Evolutionary conservation across 2,888 invertebrate genomes (phyloP).

Genomic region (Tipula confusa): DNA sequence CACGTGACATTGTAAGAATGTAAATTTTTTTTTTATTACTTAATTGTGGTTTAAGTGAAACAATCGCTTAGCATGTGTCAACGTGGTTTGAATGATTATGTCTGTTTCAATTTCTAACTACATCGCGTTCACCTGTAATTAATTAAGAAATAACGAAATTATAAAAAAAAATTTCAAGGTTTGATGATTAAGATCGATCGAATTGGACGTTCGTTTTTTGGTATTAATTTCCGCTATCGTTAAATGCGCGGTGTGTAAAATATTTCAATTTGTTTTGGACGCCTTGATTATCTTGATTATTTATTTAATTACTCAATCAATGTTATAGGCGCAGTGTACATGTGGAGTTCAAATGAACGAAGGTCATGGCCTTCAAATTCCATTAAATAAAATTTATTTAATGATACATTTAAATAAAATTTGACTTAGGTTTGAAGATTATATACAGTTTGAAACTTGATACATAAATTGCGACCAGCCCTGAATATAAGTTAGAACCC

Average conservation of each 20-base stretch:
- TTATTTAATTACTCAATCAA: too few relatives aligned
- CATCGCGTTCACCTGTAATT: background rate
- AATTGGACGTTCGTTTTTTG: background rate
- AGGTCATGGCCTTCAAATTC: too few relatives aligned
- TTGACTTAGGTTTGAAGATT: too few relatives aligned
- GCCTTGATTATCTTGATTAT: too few relatives aligned
- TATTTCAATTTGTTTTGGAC: background rate
- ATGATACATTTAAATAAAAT: too few relatives aligned
- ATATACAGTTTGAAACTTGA: too few relatives aligned
- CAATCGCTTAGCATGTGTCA: background rate
- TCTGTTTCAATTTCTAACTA: background rate
- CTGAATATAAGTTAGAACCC: too few relatives aligned
- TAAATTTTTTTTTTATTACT: background rate
- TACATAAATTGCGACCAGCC: too few relatives aligned
- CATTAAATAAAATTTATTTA: too few relatives aligned
- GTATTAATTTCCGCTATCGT: background rate
- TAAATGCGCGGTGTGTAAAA: background rate
- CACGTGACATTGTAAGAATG: background rate
- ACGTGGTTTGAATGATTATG: background rate
- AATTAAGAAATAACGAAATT: background rate
- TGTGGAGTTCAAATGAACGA: too few relatives aligned
- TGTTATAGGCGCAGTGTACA: too few relatives aligned
- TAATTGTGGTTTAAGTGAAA: background rate
- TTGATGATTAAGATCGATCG: slow-evolving; percentile 5
- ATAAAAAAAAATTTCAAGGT: background rate